Conservation (phyloP, 2,888 invertebrate species). For the Perithous albicinctus region DNA sequence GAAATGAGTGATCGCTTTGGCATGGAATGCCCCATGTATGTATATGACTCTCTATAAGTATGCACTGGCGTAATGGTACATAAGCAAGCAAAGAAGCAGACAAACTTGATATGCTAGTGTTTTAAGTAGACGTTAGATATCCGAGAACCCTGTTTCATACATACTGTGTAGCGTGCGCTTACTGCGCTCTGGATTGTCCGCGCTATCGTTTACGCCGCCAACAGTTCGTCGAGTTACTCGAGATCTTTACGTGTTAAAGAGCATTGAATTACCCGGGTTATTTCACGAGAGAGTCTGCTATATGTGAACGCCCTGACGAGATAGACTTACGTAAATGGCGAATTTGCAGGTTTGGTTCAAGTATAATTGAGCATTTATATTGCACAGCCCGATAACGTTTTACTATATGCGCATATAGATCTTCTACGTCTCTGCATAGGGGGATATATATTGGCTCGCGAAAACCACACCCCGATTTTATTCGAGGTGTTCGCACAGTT, state of each 20-base stretch:
- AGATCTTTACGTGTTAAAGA: conserved; percentile 55
- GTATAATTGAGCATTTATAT: conserved; percentile 1
- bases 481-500: conserved; percentile 5
- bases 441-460: background rate
- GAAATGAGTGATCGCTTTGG: too few species aligned
- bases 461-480: conserved; percentile 16
- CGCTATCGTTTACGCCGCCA: conserved; percentile 28
- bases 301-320: background rate
- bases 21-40: too few species aligned
- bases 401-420: background rate
- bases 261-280: conserved; percentile 59
- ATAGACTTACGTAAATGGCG: conserved; percentile 30
- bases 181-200: conserved; percentile 19
- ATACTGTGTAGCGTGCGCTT: background rate
- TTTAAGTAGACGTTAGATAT: conserved; percentile 59
- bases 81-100: conserved; percentile 1
- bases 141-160: conserved; percentile 37
- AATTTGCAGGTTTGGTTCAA: conserved; percentile 29
- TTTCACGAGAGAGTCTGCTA: conserved; percentile 31
- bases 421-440: background rate
- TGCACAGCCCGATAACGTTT: background rate
- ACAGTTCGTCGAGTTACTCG: conserved; percentile 53
- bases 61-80: conserved; percentile 3
- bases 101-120: conserved; percentile 27
- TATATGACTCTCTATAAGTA: conserved; percentile 17